Conservation (phyloP, 2,797 vertebrate genomes). For the Chaenodraco wilsoni region DNA sequence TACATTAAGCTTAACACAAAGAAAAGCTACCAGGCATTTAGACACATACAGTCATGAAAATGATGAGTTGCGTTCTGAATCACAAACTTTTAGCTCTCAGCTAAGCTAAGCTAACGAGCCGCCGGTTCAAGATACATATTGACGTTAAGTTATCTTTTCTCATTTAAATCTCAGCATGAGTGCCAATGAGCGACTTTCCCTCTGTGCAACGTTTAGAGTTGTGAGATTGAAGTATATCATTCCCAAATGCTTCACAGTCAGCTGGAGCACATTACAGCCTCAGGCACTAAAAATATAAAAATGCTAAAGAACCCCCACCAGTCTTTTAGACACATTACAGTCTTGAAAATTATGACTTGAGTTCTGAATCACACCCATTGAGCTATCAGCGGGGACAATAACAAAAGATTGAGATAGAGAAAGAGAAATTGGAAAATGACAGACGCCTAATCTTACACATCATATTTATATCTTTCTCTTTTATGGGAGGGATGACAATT, state of each 20-base stretch:
- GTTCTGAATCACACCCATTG: not conserved
- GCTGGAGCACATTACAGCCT: conserved; percentile 3
- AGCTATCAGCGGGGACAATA: not conserved
- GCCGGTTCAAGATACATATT: not conserved
- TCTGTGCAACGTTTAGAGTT: not conserved
- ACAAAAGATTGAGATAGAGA: not conserved
- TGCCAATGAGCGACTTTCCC: not conserved
- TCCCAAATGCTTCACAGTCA: not conserved
- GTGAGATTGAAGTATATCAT: not conserved
- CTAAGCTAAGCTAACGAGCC: not conserved
- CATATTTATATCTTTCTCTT: not conserved
- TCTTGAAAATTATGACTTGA: not conserved
- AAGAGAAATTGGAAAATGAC: not conserved
- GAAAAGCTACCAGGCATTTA: too few species aligned
- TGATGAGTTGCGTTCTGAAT: too few species aligned
- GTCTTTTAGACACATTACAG: not conserved
- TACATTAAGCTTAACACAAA: too few species aligned
- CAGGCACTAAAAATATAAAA: not conserved
- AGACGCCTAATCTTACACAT: not conserved
- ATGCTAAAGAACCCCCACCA: not conserved
- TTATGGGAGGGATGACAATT: not conserved
- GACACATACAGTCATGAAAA: too few species aligned
- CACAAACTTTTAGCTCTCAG: too few species aligned
- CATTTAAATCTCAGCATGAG: not conserved
- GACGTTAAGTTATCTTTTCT: not conserved